Base-by-base conservation (phyloP, 2,888 invertebrate species). In the Horisme vitalbata region DNA sequence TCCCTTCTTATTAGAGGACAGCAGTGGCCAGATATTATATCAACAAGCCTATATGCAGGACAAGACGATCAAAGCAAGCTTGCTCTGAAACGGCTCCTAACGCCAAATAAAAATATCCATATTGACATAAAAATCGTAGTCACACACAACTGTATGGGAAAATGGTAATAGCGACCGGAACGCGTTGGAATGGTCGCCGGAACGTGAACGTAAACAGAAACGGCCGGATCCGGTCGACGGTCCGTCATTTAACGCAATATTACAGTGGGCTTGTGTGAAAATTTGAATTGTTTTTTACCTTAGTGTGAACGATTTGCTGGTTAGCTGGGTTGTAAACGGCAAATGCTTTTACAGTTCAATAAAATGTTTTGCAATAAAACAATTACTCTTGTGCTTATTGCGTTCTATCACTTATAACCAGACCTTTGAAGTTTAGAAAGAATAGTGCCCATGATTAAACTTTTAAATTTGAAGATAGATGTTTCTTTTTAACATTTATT, bases 121-220 rank as follows among this genome's bases (percentile, higher is more conserved):
- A 35, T 45, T 27, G 37, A 28, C 45, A 14, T 35, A 44, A 43
- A 43, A 41, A 37, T 34, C 35, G 15, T 30, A 38, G 21, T 31
- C 20, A 31, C 30, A 12, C 12, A 39, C n/a, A 23, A 41, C 41
- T 38, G 35, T 44, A 44, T 36, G 46, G 45, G 44, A 47, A 59
- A 63, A 62, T 61, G 61, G 59, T 63, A 72, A 75, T 68, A 66
- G 67, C 48, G 53, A 65, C 71, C 66, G 71, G 69, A 65, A 59
- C 59, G 52, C 38, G 41, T 45, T 45, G 51, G 50, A 41, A 51
- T 53, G 45, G 59, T 6, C 14, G 27, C 59, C 59, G 63, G 64
- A 63, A 61, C 54, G 51, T 53, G 55, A 61, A 66, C 65, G 65
- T 67, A 67, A 71, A 70, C 72, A 65, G 61, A 57, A 60, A 66